Percentiles rank a stretch among this genome's conserved stretches.
phyloP scores from a whole-genome alignment of 2,888 invertebrate genomes.

The Tenodera sinensis region DNA sequence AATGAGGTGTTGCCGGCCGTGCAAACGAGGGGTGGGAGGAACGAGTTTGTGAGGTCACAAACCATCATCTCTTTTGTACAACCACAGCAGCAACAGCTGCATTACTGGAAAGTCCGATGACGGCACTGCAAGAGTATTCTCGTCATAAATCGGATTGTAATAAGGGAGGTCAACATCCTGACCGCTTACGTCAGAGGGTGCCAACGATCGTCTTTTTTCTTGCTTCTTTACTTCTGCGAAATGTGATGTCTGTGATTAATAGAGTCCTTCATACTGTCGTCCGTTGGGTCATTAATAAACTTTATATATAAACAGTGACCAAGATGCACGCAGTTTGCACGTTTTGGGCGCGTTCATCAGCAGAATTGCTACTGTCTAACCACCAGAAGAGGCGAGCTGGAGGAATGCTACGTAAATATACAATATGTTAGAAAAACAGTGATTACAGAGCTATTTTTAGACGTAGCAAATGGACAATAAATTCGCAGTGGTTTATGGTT shows the following conservation, averaged over 20 bases:
- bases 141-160: neutral
- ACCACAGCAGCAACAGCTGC: neutral
- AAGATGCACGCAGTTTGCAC: neutral
- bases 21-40: neutral
- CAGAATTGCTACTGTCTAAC: no score
- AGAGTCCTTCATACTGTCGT: neutral
- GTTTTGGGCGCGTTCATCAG: neutral
- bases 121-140: neutral
- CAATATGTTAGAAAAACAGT: no score
- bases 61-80: neutral
- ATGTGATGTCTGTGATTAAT: neutral
- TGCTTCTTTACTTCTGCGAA: no score
- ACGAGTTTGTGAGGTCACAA: neutral
- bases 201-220: neutral
- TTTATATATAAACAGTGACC: neutral
- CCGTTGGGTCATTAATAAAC: neutral
- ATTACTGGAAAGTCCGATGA: neutral
- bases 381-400: no score
- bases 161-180: neutral
- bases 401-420: no score
- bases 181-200: neutral
- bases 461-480: no score
- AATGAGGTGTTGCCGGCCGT: neutral
- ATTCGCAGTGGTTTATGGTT: no score
- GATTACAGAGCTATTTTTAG: no score